A percentile compares a stretch with the other conserved stretches of the same genome.
Evolutionary conservation across 2,888 invertebrate species (phyloP).

Genomic region (Himalopsyche japonica): DNA sequence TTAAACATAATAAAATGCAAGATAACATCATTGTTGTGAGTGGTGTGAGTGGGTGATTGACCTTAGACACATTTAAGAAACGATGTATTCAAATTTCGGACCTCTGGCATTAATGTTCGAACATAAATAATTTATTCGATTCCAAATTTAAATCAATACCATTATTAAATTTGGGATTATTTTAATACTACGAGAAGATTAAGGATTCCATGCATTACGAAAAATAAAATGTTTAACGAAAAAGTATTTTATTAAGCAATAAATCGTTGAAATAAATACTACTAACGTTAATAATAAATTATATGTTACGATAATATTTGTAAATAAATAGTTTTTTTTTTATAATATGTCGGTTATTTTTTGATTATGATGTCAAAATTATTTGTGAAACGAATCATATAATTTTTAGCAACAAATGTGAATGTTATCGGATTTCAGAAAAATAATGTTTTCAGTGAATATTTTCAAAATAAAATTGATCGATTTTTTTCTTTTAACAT

Average conservation of each 20-base stretch:
- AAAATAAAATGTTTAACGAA: not conserved
- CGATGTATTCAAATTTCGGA: not conserved
- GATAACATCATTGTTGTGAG: conserved; percentile 5
- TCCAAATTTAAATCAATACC: not conserved
- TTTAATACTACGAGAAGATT: not conserved
- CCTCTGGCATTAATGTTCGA: not conserved
- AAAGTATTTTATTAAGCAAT: not conserved
- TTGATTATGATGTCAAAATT: no score
- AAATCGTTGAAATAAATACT: not conserved
- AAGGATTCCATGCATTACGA: not conserved
- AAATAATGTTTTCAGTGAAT: no score
- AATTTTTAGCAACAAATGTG: no score
- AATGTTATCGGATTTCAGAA: no score
- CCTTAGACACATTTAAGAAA: not conserved
- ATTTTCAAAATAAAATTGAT: no score
- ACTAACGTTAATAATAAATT: not conserved
- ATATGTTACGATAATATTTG: no score
- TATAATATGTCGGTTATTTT: no score
- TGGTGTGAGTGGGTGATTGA: not conserved
- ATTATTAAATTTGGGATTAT: not conserved
- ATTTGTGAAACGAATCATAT: no score
- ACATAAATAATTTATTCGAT: not conserved
- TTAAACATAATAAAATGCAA: conserved; percentile 17
- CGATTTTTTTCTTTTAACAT: no score
- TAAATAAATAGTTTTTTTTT: no score